phyloP scores from a whole-genome alignment of 2,888 invertebrate species.

The Heteropelma amictum region DNA sequence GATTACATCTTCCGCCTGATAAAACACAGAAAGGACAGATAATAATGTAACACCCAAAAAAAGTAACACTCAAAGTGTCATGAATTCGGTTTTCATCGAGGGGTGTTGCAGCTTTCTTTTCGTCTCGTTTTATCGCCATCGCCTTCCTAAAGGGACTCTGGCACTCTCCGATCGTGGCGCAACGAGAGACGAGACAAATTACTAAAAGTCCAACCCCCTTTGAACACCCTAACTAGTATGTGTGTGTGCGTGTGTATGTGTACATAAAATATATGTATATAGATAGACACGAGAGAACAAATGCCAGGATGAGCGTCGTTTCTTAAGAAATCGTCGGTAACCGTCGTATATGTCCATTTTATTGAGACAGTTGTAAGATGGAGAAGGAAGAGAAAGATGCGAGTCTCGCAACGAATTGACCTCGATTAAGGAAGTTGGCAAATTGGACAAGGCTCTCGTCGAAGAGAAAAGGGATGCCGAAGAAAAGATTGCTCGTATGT shows the following conservation, averaged over 20 bases:
- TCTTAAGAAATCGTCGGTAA: conserved; percentile 49
- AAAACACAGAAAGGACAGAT: too few species aligned
- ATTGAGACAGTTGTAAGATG: conserved; percentile 22
- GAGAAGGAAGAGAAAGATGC: not conserved
- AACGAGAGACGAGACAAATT: conserved; percentile 30
- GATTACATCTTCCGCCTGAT: too few species aligned
- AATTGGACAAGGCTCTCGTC: conserved; percentile 48
- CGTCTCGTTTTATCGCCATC: not conserved
- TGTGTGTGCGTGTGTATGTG: too few species aligned
- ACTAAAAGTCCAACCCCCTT: conserved; percentile 1
- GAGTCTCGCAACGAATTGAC: conserved; percentile 56
- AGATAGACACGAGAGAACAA: not conserved
- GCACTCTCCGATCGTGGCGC: not conserved
- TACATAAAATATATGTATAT: not conserved
- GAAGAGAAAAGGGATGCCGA: not conserved
- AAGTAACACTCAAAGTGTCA: conserved; percentile 6
- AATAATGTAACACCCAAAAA: conserved; percentile 17
- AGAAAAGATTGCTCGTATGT: not conserved
- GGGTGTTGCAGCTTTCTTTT: not conserved
- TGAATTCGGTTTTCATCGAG: conserved; percentile 19
- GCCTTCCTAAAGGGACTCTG: not conserved
- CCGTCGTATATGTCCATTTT: conserved; percentile 13
- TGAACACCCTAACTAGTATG: not conserved
- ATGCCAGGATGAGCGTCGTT: not conserved
- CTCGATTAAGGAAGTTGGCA: conserved; percentile 53